phyloP scores from a whole-genome alignment of 1,140 invertebrate species.

The Tribolium madens region DNA sequence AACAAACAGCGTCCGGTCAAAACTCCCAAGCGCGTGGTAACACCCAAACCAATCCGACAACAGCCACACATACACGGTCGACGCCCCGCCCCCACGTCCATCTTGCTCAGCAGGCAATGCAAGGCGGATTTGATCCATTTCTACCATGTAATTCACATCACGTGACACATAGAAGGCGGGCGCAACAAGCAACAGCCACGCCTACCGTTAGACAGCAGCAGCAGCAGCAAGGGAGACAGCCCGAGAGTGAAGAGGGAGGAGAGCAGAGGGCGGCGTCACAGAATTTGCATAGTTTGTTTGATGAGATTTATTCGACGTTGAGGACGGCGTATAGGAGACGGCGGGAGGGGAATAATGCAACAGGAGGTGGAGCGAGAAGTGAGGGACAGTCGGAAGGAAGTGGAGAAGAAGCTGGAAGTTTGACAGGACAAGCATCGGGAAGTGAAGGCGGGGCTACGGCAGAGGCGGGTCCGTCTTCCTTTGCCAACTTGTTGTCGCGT shows the following conservation, averaged over 20 bases:
- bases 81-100: constrained; percentile 75
- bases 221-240: not conserved
- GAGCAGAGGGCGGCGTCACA: constrained; percentile 48
- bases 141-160: constrained; percentile 79
- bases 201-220: not conserved
- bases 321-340: constrained; percentile 10
- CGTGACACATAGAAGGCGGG: constrained; percentile 57
- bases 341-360: not conserved
- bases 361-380: not conserved
- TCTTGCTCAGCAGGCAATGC: constrained; percentile 64
- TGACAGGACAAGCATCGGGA: not conserved
- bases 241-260: constrained; percentile 1
- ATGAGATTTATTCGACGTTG: constrained; percentile 31
- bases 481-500: not conserved
- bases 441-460: not conserved
- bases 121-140: constrained; percentile 75
- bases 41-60: constrained; percentile 75
- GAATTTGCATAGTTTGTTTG: constrained; percentile 39
- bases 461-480: not conserved
- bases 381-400: not conserved
- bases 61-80: constrained; percentile 75
- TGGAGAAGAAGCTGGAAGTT: not conserved
- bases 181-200: not conserved
- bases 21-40: constrained; percentile 72
- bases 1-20: constrained; percentile 62